These are phyloP conservation scores for Oxygymnocypris stewartii DNA, from an alignment of 2,113 vertebrate species.

Conservation along the genomic window DNA sequence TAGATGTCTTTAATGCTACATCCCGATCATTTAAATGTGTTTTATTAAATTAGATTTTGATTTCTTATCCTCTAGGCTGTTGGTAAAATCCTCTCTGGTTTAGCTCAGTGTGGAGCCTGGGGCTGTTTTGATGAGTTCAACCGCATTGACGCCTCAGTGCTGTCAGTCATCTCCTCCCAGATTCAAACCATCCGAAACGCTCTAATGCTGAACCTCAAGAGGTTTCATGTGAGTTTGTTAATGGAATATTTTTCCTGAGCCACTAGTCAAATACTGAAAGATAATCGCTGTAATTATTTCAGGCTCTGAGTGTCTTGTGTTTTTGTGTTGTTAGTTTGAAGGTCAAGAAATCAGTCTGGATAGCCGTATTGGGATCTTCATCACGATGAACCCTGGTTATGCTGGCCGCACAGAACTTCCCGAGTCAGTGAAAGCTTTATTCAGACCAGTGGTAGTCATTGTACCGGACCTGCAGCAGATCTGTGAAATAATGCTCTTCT, in stretches of 20 bases:
- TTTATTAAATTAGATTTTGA: neutral
- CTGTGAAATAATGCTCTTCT: constrained; percentile 99
- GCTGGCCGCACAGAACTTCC: constrained; percentile 94
- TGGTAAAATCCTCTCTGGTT: constrained; percentile 93
- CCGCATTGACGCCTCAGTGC: constrained; percentile 91
- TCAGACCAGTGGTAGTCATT: constrained; percentile 94
- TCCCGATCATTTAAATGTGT: neutral
- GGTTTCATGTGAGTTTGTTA: constrained; percentile 82
- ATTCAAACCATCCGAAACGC: constrained; percentile 94
- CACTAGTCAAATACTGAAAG: neutral
- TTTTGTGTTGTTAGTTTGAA: constrained; percentile 81
- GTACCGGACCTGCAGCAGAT: constrained; percentile 96
- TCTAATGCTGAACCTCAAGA: constrained; percentile 84
- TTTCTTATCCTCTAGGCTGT: constrained; percentile 78
- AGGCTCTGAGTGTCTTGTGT: neutral
- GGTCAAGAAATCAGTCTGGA: constrained; percentile 90
- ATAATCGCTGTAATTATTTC: neutral
- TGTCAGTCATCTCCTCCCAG: constrained; percentile 97
- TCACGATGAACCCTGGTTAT: constrained; percentile 98
- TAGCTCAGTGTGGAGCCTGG: constrained; percentile 96
- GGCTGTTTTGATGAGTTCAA: constrained; percentile 99
- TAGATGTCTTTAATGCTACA: neutral
- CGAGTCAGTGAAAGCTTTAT: constrained; percentile 94
- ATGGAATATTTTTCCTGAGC: neutral
- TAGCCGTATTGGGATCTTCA: constrained; percentile 90